Conservation (phyloP, 2,888 invertebrate species). For the Venusia cambrica region DNA sequence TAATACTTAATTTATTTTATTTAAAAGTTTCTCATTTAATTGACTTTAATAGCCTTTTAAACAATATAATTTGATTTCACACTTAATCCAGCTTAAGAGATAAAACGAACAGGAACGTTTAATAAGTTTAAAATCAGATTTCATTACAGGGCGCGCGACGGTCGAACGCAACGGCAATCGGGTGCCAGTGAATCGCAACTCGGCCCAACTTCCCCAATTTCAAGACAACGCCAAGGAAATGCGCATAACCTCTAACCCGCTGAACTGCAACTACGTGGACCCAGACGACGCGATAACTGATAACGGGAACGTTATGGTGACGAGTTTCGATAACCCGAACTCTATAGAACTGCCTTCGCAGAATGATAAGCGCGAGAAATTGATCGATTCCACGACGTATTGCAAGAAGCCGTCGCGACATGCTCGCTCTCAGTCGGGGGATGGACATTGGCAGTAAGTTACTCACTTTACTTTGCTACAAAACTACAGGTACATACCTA, state of each 20-base stretch:
- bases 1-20: no score
- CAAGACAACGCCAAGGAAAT: conserved; percentile 79
- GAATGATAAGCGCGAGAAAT: conserved; percentile 53
- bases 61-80: no score
- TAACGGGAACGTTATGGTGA: conserved; percentile 78
- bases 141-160: conserved; percentile 77
- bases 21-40: no score
- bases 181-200: conserved; percentile 64
- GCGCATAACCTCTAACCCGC: conserved; percentile 89
- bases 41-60: no score
- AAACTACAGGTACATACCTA: no score
- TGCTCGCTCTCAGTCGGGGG: conserved; percentile 60
- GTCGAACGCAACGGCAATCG: conserved; percentile 79
- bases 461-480: conserved; percentile 1
- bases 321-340: conserved; percentile 88
- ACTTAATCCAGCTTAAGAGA: no score
- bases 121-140: conserved; percentile 17
- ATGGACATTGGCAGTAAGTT: conserved; percentile 77
- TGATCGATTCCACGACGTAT: conserved; percentile 86
- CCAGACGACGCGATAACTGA: conserved; percentile 82
- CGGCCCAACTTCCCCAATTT: conserved; percentile 54
- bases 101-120: conserved; percentile 4
- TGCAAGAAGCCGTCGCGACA: conserved; percentile 82
- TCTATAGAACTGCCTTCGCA: conserved; percentile 85
- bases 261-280: conserved; percentile 85